These are phyloP conservation scores for Turnix velox DNA, from an alignment of 2,113 vertebrate genomes.

Conservation along the genomic window DNA sequence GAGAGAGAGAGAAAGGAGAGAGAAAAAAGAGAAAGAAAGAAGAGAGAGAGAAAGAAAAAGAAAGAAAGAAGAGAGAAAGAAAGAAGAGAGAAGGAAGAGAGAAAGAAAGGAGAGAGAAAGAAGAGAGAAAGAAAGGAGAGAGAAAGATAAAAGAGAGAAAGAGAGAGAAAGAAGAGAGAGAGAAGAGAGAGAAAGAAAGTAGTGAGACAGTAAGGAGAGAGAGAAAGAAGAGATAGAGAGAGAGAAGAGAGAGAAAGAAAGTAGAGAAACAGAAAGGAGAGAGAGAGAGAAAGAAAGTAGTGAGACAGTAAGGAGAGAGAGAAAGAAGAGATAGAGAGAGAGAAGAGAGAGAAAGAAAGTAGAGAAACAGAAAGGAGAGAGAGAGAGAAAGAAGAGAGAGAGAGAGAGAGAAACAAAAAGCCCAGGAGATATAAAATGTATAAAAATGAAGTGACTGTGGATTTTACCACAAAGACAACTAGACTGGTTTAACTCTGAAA, in stretches of 20 bases:
- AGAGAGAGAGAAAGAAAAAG: background rate
- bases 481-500: background rate
- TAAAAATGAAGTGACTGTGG: background rate
- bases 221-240: too few relatives aligned
- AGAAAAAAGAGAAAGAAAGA: too few relatives aligned
- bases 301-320: too few relatives aligned
- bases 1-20: background rate
- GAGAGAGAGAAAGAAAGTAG: too few relatives aligned
- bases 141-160: background rate
- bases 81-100: background rate
- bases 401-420: background rate
- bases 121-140: background rate
- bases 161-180: background rate
- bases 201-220: too few relatives aligned
- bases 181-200: background rate
- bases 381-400: background rate
- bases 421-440: background rate
- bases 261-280: too few relatives aligned
- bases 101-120: background rate
- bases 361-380: too few relatives aligned
- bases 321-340: too few relatives aligned
- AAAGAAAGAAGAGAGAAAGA: background rate
- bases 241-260: too few relatives aligned
- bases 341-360: too few relatives aligned
- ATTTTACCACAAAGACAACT: background rate